Conservation (phyloP, 35 echinoderm and acorn worm genomes). For the Holothuria glaberrima region DNA sequence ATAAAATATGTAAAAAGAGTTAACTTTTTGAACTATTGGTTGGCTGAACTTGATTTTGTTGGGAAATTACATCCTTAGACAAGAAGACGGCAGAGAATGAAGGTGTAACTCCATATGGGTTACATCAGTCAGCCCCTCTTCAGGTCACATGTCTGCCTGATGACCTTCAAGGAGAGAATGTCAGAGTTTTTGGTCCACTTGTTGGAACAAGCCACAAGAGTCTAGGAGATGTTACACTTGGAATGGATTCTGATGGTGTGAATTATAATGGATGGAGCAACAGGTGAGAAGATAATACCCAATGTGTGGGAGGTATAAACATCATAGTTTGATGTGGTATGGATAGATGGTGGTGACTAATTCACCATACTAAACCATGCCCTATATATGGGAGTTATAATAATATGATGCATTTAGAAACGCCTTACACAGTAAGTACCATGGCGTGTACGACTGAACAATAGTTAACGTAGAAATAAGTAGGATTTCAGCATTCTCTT, state of each 20-base stretch:
- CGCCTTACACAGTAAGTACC: too few relatives aligned
- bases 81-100: slow-evolving; percentile 54
- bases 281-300: slow-evolving; percentile 39
- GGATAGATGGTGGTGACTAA: background rate
- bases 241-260: slow-evolving; percentile 55
- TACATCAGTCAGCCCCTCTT: slow-evolving; percentile 61
- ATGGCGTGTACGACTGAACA: too few relatives aligned
- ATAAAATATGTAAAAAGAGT: slow-evolving; percentile 6
- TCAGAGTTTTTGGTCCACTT: slow-evolving; percentile 69
- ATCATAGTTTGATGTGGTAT: too few relatives aligned
- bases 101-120: slow-evolving; percentile 64
- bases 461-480: too few relatives aligned
- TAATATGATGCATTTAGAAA: too few relatives aligned
- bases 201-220: slow-evolving; percentile 54
- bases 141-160: slow-evolving; percentile 37
- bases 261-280: slow-evolving; percentile 65
- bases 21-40: background rate
- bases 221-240: slow-evolving; percentile 63
- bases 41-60: background rate
- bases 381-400: background rate
- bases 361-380: too few relatives aligned
- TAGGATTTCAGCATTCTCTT: too few relatives aligned
- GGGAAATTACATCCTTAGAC: slow-evolving; percentile 29
- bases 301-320: background rate
- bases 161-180: slow-evolving; percentile 9